Base-by-base conservation (phyloP, 2,113 vertebrate species). In the Glaucomys volans region DNA sequence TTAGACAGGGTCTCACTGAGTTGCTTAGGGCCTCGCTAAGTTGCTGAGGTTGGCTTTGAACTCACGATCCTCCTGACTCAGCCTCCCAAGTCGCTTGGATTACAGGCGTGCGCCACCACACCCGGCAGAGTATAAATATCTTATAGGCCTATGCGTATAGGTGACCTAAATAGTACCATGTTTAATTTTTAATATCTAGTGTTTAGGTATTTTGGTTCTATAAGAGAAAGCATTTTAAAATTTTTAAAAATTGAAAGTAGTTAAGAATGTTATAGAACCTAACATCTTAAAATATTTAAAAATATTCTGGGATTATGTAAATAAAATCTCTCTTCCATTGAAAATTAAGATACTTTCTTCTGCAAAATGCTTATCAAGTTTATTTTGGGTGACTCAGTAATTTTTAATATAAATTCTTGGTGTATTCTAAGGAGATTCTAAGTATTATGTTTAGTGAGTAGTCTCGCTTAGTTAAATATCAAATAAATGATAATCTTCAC, bases 341-440 rank as follows among this genome's bases (percentile, higher is more conserved):
- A 93, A 37, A 81, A 28, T 77, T 95, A 87, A 93, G 18, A 8
- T 79, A 79, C 7, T 35, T 86, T 67, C n/a, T 95, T 95, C 82
- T 88, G 40, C 16, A 96, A 86, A 97, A 96, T 93, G 17, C 12
- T 76, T 89, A 44, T 32, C 30, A 40, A 42, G 67, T 20, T 94
- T 92, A 64, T 86, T 94, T 96, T 95, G 91, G 62, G 37, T 91
- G 74, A 90, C 57, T 90, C 20, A 44, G 32, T 90, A 84, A 94
- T 94, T 97, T 95, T 95, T 79, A 79, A 95, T 94, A 87, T 95
- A 87, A 80, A 76, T 96, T 77, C 44, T 26, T 94, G 42, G 12
- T 66, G 8, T 47, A 66, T 86, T 62, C n/a, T 75, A 52, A 66
- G 47, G 24, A 92, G 40, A 71, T 81, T 94, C 62, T 90, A 64